phyloP scores from a whole-genome alignment of 2,888 invertebrate genomes.

The Drosophila niveifrons region DNA sequence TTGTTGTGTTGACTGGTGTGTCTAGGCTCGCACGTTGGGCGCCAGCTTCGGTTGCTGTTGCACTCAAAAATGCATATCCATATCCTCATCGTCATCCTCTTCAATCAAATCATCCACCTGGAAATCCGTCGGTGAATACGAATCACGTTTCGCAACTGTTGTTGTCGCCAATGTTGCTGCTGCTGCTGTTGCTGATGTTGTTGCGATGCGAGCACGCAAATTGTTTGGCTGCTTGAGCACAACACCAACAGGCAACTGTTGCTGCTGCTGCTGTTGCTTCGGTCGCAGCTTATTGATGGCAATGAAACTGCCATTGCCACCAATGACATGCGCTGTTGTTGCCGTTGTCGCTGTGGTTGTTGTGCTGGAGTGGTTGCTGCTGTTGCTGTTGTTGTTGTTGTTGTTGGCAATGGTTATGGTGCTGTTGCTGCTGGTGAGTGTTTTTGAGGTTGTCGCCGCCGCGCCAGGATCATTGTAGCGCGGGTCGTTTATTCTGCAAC shows the following conservation, averaged over 20 bases:
- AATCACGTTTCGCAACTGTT: constrained; percentile 13
- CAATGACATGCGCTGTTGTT: background rate
- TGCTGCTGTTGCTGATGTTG: constrained; percentile 28
- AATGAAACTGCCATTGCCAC: constrained; percentile 12
- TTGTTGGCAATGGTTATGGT: background rate
- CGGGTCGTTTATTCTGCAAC: constrained; percentile 67
- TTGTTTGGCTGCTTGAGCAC: constrained; percentile 43
- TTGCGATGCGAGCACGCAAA: constrained; percentile 27
- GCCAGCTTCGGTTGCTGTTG: background rate
- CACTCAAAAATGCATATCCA: constrained; percentile 42
- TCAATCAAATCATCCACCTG: constrained; percentile 81
- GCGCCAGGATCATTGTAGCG: constrained; percentile 62
- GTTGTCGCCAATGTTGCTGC: background rate
- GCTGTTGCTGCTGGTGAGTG: background rate
- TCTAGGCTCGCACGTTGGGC: constrained; percentile 15
- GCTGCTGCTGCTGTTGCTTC: constrained; percentile 18
- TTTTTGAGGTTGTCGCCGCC: constrained; percentile 4
- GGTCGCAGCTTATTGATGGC: constrained; percentile 1
- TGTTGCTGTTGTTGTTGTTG: constrained; percentile 3
- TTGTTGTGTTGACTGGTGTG: background rate
- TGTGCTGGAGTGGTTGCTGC: background rate
- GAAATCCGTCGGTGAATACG: constrained; percentile 64
- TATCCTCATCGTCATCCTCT: constrained; percentile 72
- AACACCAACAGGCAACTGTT: constrained; percentile 28
- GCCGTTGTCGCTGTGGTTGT: constrained; percentile 3